Percentiles rank a stretch among this genome's conserved stretches.
These are phyloP conservation scores for Drosophila kanapiae DNA, from an alignment of 1,140 invertebrate genomes.

Conservation along the genomic window DNA sequence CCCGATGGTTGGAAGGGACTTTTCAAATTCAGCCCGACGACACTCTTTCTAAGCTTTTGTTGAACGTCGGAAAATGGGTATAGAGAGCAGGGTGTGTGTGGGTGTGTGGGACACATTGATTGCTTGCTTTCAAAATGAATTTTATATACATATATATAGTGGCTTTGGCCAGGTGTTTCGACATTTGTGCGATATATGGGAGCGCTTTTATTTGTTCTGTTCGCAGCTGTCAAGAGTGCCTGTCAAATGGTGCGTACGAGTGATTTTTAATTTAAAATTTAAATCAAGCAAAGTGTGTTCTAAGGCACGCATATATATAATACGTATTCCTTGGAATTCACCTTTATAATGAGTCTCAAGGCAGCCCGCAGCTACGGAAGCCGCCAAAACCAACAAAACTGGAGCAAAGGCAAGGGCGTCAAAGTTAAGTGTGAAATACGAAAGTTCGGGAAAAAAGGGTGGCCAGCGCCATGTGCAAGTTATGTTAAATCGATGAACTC, in stretches of 20 bases:
- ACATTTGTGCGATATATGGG: conserved; percentile 32
- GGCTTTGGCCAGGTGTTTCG: conserved; percentile 36
- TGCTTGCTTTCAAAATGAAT: conserved; percentile 47
- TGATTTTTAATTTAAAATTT: conserved; percentile 73
- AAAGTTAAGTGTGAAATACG: conserved; percentile 62
- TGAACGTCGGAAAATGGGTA: conserved; percentile 4
- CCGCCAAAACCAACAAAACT: conserved; percentile 52
- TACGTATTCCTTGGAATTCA: conserved; percentile 1
- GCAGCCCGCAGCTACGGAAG: conserved; percentile 44
- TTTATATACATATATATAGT: conserved; percentile 35
- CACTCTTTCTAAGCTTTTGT: conserved; percentile 14
- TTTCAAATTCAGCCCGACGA: conserved; percentile 18
- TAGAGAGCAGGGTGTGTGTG: conserved; percentile 1
- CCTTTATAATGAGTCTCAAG: conserved; percentile 18
- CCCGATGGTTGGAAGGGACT: conserved; percentile 26
- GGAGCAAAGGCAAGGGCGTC: conserved; percentile 46
- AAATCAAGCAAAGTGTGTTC: conserved; percentile 36
- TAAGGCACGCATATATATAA: conserved; percentile 29
- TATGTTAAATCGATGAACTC: conserved; percentile 69
- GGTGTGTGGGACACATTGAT: conserved; percentile 21
- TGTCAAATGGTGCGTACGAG: conserved; percentile 65
- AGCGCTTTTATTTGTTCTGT: conserved; percentile 26
- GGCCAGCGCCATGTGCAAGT: conserved; percentile 49
- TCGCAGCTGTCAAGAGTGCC: conserved; percentile 43
- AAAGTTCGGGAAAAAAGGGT: conserved; percentile 6